Evolutionary conservation across 2,113 vertebrate species (phyloP).

Genomic region (Patagioenas fasciata): DNA sequence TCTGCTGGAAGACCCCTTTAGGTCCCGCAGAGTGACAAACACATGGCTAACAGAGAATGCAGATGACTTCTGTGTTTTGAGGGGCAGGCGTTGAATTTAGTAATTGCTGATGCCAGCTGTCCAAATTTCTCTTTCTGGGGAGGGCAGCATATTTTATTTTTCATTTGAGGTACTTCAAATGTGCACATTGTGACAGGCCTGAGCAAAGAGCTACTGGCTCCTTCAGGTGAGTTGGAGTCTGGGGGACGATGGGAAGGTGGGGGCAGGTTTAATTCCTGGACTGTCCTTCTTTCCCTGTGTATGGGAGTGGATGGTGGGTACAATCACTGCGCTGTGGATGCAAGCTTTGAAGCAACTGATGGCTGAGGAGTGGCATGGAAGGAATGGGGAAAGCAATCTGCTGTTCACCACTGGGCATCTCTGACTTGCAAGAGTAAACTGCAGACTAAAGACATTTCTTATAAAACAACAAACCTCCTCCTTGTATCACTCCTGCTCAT

Average conservation of each 20-base stretch:
- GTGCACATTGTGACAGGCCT: slow-evolving; percentile 42
- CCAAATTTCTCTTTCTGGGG: slow-evolving; percentile 21
- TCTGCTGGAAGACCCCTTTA: background rate
- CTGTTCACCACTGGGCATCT: slow-evolving; percentile 44
- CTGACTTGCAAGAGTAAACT: slow-evolving; percentile 30
- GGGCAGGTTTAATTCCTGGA: background rate
- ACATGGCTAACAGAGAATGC: background rate
- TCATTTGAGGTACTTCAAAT: slow-evolving; percentile 39
- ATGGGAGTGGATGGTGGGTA: slow-evolving; percentile 3
- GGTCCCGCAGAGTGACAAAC: background rate
- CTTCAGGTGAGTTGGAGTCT: background rate
- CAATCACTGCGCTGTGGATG: slow-evolving; percentile 23
- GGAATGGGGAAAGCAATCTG: background rate
- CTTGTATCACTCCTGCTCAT: slow-evolving; percentile 53
- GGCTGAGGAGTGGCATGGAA: slow-evolving; percentile 16
- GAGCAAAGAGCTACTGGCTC: slow-evolving; percentile 70
- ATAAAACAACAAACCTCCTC: slow-evolving; percentile 62
- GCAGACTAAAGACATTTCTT: slow-evolving; percentile 56
- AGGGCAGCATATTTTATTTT: background rate
- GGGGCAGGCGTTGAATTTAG: background rate
- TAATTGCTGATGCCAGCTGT: slow-evolving; percentile 62
- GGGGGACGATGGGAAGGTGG: background rate
- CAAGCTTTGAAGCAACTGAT: background rate
- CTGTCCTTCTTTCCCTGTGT: background rate
- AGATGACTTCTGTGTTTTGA: background rate